These are phyloP conservation scores for Diloba caeruleocephala DNA, from an alignment of 2,888 invertebrate species.

Conservation along the genomic window DNA sequence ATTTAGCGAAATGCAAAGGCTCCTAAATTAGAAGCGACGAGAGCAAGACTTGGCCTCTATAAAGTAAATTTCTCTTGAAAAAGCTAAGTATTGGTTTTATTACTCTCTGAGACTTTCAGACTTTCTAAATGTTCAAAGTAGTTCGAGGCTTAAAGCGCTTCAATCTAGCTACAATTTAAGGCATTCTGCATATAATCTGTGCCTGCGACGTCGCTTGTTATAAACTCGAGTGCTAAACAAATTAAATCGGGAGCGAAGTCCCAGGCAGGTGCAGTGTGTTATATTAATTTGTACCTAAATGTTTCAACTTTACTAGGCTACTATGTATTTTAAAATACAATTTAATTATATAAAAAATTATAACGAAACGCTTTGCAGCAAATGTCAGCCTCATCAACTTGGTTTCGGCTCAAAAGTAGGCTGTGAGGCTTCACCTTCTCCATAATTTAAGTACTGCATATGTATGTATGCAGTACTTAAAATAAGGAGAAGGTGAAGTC, in stretches of 20 bases:
- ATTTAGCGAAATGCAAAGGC: conserved; percentile 40
- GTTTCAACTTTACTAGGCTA: conserved; percentile 27
- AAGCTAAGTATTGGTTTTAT: conserved; percentile 45
- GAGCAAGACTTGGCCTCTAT: conserved; percentile 11
- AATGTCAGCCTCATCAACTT: no score
- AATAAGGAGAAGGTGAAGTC: no score
- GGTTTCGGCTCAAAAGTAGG: no score
- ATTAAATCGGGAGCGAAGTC: conserved; percentile 28
- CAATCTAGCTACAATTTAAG: conserved; percentile 30
- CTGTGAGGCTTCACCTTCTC: no score
- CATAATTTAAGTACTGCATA: no score
- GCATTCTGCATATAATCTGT: conserved; percentile 34
- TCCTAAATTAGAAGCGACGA: conserved; percentile 29
- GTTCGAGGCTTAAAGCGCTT: conserved; percentile 1
- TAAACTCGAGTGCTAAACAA: conserved; percentile 41
- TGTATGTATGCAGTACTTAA: no score
- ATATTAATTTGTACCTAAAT: conserved; percentile 42
- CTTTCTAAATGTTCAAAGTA: conserved; percentile 38
- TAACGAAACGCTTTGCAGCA: no score
- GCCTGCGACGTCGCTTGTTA: conserved; percentile 25
- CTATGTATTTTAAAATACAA: conserved; percentile 2
- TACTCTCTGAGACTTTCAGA: conserved; percentile 26
- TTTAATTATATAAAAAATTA: conserved; percentile 5
- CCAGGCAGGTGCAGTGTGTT: conserved; percentile 16
- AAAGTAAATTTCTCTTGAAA: conserved; percentile 39